These are phyloP conservation scores for Flexamia atlantica DNA, from an alignment of 2,888 invertebrate genomes.

Conservation along the genomic window DNA sequence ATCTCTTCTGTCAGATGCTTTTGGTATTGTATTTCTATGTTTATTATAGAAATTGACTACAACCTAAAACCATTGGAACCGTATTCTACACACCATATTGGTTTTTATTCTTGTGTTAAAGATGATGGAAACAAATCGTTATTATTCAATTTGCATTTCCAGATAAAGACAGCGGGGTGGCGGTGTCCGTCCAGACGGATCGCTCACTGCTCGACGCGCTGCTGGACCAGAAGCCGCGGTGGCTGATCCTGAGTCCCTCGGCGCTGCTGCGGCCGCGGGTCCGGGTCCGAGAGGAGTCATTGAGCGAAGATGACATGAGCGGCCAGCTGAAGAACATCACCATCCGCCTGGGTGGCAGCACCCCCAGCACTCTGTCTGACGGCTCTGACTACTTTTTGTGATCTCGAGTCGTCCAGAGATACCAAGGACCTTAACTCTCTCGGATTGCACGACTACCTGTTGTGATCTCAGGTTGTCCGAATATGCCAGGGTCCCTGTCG, in stretches of 20 bases:
- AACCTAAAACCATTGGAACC: too few relatives aligned
- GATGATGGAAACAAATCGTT: too few relatives aligned
- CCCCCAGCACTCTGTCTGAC: constrained; percentile 58
- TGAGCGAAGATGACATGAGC: constrained; percentile 71
- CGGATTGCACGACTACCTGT: too few relatives aligned
- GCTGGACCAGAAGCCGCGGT: constrained; percentile 44
- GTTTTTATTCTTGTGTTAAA: too few relatives aligned
- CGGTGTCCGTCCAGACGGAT: constrained; percentile 54
- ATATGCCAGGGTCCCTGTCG: too few relatives aligned
- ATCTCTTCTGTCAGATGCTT: too few relatives aligned
- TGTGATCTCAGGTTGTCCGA: too few relatives aligned
- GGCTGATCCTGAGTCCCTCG: constrained; percentile 59
- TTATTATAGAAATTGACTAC: too few relatives aligned
- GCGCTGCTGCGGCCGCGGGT: constrained; percentile 53
- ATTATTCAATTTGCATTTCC: too few relatives aligned
- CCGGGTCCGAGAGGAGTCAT: constrained; percentile 60
- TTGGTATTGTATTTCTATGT: too few relatives aligned
- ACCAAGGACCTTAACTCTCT: not conserved
- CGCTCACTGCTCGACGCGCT: constrained; percentile 51
- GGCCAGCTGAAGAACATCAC: constrained; percentile 75
- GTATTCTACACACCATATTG: too few relatives aligned
- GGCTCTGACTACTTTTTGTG: constrained; percentile 55
- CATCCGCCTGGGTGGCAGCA: constrained; percentile 71
- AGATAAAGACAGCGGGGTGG: not conserved
- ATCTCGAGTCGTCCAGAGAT: not conserved